These are phyloP conservation scores for Melanotaenia boesemani DNA, from an alignment of 2,797 vertebrate species.

Conservation along the genomic window DNA sequence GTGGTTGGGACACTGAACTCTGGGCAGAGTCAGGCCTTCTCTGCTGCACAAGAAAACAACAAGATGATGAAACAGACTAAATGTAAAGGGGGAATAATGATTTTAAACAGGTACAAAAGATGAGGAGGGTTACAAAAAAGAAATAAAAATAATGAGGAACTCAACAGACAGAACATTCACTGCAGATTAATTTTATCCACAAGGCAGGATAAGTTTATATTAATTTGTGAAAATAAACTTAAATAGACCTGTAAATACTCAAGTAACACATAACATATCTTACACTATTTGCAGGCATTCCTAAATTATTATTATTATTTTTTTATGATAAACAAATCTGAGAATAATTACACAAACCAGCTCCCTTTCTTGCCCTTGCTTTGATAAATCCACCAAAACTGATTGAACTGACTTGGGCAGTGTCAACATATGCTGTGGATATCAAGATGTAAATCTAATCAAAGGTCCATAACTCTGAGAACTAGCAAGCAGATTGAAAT, in stretches of 20 bases:
- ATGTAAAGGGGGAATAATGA: neutral
- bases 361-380: too few species aligned
- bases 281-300: neutral
- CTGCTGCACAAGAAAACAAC: constrained; percentile 61
- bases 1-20: constrained; percentile 96
- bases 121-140: neutral
- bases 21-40: constrained; percentile 86
- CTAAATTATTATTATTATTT: too few species aligned
- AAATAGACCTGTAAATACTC: neutral
- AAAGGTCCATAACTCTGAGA: neutral
- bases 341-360: too few species aligned
- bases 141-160: neutral
- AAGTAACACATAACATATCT: neutral
- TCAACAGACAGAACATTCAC: neutral
- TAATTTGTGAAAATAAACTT: neutral
- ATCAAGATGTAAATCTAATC: neutral
- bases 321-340: too few species aligned
- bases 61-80: neutral
- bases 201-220: neutral
- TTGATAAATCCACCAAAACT: too few species aligned
- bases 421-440: neutral
- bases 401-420: too few species aligned
- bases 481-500: too few species aligned
- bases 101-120: neutral
- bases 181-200: neutral